A percentile compares a stretch with the other conserved stretches of the same genome.
phyloP scores from a whole-genome alignment of 1,140 invertebrate genomes.

The Stratiolaelaps scimitus region DNA sequence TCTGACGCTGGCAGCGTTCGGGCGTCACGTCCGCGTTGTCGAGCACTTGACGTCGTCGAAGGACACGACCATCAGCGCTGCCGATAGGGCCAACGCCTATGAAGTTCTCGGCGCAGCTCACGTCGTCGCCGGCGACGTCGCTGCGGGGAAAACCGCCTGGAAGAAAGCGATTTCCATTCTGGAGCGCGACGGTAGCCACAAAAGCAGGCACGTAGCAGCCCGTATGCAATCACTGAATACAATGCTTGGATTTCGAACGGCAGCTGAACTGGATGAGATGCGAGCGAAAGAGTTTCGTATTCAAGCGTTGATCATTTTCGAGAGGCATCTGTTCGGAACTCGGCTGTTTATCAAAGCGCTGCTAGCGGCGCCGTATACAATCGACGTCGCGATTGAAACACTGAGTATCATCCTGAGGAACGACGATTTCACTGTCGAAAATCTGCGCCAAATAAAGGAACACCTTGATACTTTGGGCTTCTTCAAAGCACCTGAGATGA shows the following conservation, averaged over 20 bases:
- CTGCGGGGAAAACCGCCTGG: not conserved
- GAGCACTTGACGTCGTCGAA: not conserved
- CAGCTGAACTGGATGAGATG: not conserved
- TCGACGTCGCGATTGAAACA: not conserved
- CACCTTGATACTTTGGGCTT: not conserved
- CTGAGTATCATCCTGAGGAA: not conserved
- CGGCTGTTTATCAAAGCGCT: not conserved
- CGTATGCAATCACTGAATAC: not conserved
- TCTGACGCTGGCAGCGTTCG: not conserved
- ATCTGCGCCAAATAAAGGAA: not conserved
- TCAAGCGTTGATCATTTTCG: not conserved
- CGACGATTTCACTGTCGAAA: not conserved
- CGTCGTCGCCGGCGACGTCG: not conserved
- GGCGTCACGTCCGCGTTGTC: not conserved
- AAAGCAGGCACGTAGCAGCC: not conserved
- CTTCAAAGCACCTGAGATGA: not conserved
- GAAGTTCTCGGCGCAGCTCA: not conserved
- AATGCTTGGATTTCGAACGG: not conserved
- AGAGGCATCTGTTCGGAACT: not conserved
- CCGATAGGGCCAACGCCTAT: not conserved
- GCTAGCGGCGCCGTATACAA: not conserved
- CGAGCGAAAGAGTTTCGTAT: slow-evolving; percentile 15
- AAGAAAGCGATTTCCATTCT: not conserved
- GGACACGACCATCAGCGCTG: not conserved
- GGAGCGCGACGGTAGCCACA: not conserved